Evolutionary conservation across 2,113 vertebrate genomes (phyloP), one percentile per base, ranked within the genome.

Genomic region (Pelecanus crispus): DNA sequence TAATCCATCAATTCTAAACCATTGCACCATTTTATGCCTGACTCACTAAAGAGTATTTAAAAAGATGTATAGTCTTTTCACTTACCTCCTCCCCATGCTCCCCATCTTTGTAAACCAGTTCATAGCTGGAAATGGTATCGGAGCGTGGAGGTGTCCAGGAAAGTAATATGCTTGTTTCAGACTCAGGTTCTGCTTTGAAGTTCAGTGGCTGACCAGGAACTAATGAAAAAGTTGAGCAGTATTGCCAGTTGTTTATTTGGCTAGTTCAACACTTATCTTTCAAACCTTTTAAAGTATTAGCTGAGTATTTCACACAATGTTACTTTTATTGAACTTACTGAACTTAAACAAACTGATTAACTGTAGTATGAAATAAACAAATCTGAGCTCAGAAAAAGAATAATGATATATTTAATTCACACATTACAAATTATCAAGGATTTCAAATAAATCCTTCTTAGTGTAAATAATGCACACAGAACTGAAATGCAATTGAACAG

Each of bases 111-210:
- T 99, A 99, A 95, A 99, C 97, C 34, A 99, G 98, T 91, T 99
- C 99, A 85, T 99, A 99, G 97, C 97, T 99, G 61, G 98, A 99
- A 83, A 99, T 99, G 65, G 99, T 99, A 94, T 99, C 99, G 93
- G 99, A 99, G 75, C 99, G 98, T 31, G 99, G 99, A 40, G 99
- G 98, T 10, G 98, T 98, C 99, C 99, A 99, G 32, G 99, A 99
- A 49, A 99, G 98, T 78, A 99, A 96, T 95, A 99, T 99, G 71
- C 99, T 99, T 0, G 99, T 99, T 98, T 99, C 99, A 47, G 99
- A 99, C 93, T 99, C 99, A 70, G 99, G 99, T 97, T 99, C 99
- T 55, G 99, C 99, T 98, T 98, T 99, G 97, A 99, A 99, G 97
- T 99, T 99, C 13, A 99, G 50, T 9, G 99, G 99, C 73, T 99